Conservation (phyloP, 1,140 invertebrate genomes). For the Scaptomyza pallida region DNA sequence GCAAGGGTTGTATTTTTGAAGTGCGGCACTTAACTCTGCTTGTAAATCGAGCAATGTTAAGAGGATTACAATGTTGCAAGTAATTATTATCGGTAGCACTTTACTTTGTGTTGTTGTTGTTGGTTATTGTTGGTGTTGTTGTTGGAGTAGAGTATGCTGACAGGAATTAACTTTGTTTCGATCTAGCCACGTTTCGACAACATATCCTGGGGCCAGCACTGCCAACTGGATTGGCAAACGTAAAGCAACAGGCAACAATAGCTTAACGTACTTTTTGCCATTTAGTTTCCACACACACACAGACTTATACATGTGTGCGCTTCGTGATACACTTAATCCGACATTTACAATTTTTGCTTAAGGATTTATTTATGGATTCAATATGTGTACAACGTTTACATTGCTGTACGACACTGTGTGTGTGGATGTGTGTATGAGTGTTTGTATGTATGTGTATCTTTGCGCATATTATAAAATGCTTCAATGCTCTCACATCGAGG, state of each 20-base stretch:
- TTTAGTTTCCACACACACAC: constrained; percentile 62
- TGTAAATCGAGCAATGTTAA: constrained; percentile 71
- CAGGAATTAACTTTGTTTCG: constrained; percentile 78
- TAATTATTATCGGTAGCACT: constrained; percentile 70
- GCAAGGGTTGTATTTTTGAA: not conserved
- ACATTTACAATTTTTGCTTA: constrained; percentile 83
- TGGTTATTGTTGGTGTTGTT: constrained; percentile 3
- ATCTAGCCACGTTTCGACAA: constrained; percentile 69
- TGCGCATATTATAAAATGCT: constrained; percentile 57
- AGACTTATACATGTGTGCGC: constrained; percentile 9
- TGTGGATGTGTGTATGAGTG: constrained; percentile 24
- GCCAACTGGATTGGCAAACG: not conserved
- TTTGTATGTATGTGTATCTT: constrained; percentile 46
- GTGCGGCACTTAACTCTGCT: constrained; percentile 51
- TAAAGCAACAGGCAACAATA: constrained; percentile 38
- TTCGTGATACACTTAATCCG: constrained; percentile 77
- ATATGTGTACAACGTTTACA: constrained; percentile 68
- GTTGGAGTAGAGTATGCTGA: constrained; percentile 56
- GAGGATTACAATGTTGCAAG: constrained; percentile 80
- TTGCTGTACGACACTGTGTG: constrained; percentile 21
- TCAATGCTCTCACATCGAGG: constrained; percentile 45
- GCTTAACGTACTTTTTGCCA: constrained; percentile 56
- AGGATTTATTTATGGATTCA: constrained; percentile 83
- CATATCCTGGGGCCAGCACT: constrained; percentile 1
- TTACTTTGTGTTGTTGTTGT: not conserved